These are phyloP conservation scores for Craseonycteris thonglongyai DNA, from an alignment of 2,113 vertebrate species.

Conservation along the genomic window DNA sequence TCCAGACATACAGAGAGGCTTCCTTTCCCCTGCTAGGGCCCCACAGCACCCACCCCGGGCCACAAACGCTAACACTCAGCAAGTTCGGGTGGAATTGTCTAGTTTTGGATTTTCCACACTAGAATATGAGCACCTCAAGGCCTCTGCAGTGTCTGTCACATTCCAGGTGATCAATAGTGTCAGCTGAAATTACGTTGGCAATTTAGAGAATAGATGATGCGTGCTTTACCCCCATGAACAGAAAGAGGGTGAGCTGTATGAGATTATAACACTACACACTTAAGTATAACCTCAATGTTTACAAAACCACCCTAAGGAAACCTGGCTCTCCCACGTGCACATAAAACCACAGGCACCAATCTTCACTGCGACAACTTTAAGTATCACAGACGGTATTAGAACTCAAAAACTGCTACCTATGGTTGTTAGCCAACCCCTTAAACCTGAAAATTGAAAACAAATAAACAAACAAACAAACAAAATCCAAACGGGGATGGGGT, in stretches of 20 bases:
- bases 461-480: no score
- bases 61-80: not conserved
- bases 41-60: accelerated
- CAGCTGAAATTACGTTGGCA: not conserved
- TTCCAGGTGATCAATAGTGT: not conserved
- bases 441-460: not conserved
- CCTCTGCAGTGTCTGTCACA: not conserved
- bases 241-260: not conserved
- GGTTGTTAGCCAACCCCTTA: not conserved
- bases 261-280: not conserved
- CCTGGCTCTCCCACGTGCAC: not conserved
- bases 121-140: not conserved
- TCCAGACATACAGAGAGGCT: not conserved
- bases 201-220: not conserved
- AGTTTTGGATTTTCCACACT: not conserved
- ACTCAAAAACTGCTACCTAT: not conserved
- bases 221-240: not conserved
- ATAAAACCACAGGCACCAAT: not conserved
- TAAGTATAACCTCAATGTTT: not conserved
- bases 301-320: not conserved
- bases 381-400: not conserved
- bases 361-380: not conserved
- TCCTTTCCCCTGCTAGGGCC: not conserved
- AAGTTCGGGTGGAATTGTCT: not conserved
- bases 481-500: not conserved